These are phyloP conservation scores for Lemur catta DNA, from an alignment of 2,797 vertebrate species.

Conservation along the genomic window DNA sequence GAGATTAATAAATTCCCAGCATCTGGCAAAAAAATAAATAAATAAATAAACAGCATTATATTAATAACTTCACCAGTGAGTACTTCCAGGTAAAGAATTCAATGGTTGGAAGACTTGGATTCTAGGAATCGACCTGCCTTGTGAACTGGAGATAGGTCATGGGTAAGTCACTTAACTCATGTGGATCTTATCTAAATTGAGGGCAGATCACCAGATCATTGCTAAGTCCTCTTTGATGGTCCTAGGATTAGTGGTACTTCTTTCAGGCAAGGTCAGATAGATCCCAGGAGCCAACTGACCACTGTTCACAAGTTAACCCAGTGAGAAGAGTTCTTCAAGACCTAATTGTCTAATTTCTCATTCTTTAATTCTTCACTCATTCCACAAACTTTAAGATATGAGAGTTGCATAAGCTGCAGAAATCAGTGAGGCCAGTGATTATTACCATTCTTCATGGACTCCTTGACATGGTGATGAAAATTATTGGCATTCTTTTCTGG, in stretches of 20 bases:
- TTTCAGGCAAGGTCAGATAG: background rate
- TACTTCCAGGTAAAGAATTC: background rate
- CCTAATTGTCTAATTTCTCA: background rate
- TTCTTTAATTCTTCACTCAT: background rate
- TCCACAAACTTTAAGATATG: background rate
- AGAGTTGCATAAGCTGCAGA: background rate
- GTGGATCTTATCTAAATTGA: background rate
- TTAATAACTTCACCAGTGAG: background rate
- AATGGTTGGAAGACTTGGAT: background rate
- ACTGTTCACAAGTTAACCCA: background rate
- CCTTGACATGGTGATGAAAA: background rate
- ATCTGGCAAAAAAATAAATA: background rate
- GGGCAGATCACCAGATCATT: background rate
- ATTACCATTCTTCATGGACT: background rate
- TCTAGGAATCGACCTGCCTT: background rate
- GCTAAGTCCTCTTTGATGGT: background rate
- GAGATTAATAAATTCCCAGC: background rate
- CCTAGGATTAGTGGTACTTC: background rate
- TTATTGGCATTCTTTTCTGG: background rate
- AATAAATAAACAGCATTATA: too few relatives aligned
- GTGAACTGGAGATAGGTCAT: background rate
- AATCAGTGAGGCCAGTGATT: background rate
- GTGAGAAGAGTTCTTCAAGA: background rate
- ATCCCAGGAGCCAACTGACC: background rate
- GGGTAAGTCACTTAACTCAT: background rate